A percentile compares a stretch with the other conserved stretches of the same genome.
These are phyloP conservation scores for Mastigias papua DNA, from an alignment of 30 jellyfish, hydroid and myxozoan genomes.

Conservation along the genomic window DNA sequence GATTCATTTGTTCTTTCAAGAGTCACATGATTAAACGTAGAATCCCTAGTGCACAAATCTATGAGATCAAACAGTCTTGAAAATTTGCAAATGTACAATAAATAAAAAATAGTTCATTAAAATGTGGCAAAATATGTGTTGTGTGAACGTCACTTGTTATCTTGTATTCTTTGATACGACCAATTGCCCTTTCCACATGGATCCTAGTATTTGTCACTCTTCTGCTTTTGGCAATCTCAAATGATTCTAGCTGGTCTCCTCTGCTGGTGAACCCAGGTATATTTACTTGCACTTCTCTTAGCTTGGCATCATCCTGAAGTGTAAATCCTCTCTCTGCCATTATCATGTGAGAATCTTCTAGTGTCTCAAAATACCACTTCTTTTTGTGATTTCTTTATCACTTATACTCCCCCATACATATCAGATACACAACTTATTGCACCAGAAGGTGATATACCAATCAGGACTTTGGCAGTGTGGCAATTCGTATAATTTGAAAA, in stretches of 20 bases:
- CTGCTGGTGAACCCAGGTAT: constrained; percentile 6
- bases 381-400: constrained; percentile 24
- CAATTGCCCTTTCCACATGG: constrained; percentile 29
- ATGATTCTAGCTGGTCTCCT: constrained; percentile 12
- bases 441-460: constrained; percentile 44
- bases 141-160: not conserved
- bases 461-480: constrained; percentile 22
- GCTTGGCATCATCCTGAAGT: not conserved
- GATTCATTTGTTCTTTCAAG: constrained; percentile 18
- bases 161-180: constrained; percentile 2
- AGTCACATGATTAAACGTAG: not conserved
- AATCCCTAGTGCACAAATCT: not conserved
- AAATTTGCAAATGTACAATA: not conserved
- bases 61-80: not conserved
- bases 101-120: constrained; percentile 3
- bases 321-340: constrained; percentile 48
- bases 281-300: not conserved
- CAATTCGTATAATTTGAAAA: constrained; percentile 11
- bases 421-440: constrained; percentile 18
- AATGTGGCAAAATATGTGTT: not conserved
- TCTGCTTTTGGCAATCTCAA: not conserved
- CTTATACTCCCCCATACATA: not conserved
- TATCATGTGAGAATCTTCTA: not conserved
- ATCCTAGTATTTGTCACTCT: constrained; percentile 5
- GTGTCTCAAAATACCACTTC: constrained; percentile 1